Percentiles rank a stretch among this genome's conserved stretches.
Evolutionary conservation across 2,888 invertebrate species (phyloP).

Genomic region (Platypus cylindrus): DNA sequence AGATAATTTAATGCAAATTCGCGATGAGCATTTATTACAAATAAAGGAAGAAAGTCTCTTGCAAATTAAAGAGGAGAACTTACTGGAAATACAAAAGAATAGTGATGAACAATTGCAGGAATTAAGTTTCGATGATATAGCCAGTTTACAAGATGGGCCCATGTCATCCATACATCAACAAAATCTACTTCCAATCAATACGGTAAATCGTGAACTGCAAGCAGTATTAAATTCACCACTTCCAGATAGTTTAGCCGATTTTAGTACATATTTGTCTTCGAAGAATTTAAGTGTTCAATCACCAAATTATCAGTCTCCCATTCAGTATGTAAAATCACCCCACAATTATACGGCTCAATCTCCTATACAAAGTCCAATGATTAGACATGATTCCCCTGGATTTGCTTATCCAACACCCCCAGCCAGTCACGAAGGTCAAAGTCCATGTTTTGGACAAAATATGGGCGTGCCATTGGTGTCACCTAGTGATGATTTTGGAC

Average conservation of each 20-base stretch:
- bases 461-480: conserved; percentile 34
- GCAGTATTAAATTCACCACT: conserved; percentile 65
- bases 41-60: conserved; percentile 13
- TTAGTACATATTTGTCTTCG: conserved; percentile 61
- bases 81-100: conserved; percentile 49
- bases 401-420: conserved; percentile 79
- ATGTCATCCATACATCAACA: conserved; percentile 38
- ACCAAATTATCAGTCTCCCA: conserved; percentile 31
- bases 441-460: conserved; percentile 40
- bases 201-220: conserved; percentile 59
- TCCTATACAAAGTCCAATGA: conserved; percentile 50
- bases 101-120: conserved; percentile 47
- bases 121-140: conserved; percentile 49
- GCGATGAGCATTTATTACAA: conserved; percentile 9
- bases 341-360: conserved; percentile 42
- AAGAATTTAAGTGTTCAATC: conserved; percentile 35
- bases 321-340: conserved; percentile 31
- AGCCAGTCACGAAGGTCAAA: conserved; percentile 73
- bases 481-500: conserved; percentile 33
- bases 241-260: conserved; percentile 69
- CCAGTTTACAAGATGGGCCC: conserved; percentile 40
- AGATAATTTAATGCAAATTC: conserved; percentile 11
- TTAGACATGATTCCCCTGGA: conserved; percentile 55
- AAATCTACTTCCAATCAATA: conserved; percentile 34
- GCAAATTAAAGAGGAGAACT: conserved; percentile 13